These are phyloP conservation scores for Drosophila mercatorum DNA, from an alignment of 2,888 invertebrate genomes.

Conservation along the genomic window DNA sequence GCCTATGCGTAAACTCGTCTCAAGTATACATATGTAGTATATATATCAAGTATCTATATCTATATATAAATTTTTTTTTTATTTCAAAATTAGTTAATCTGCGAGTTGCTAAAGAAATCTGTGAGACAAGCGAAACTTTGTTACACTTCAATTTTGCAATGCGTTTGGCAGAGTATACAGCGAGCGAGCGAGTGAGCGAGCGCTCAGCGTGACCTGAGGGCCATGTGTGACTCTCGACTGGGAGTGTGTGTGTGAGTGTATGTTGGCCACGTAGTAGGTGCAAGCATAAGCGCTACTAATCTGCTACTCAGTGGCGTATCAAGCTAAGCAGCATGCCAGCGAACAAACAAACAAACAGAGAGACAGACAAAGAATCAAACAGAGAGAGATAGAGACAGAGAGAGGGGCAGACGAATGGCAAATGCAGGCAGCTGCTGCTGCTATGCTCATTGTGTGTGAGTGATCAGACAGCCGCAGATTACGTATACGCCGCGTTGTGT, in stretches of 20 bases:
- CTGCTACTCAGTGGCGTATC: conserved; percentile 79
- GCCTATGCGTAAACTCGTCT: not conserved
- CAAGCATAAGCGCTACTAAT: conserved; percentile 80
- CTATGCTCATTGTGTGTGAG: conserved; percentile 48
- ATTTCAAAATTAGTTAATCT: not conserved
- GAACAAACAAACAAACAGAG: conserved; percentile 63
- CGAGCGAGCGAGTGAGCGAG: conserved; percentile 17
- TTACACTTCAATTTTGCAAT: not conserved
- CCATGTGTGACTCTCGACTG: conserved; percentile 33
- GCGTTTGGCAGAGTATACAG: conserved; percentile 28
- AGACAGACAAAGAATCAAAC: conserved; percentile 15
- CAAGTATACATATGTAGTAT: not conserved
- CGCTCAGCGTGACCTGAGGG: conserved; percentile 19
- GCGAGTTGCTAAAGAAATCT: not conserved
- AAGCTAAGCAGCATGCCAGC: conserved; percentile 70
- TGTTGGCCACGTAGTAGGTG: conserved; percentile 74
- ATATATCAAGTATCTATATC: not conserved
- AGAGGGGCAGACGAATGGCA: conserved; percentile 21
- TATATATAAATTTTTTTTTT: not conserved
- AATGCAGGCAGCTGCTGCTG: conserved; percentile 33
- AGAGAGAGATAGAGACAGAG: not conserved
- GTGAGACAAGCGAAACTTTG: not conserved
- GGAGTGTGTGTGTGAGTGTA: conserved; percentile 27
- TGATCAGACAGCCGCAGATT: conserved; percentile 75
- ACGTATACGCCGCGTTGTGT: conserved; percentile 75